Evolutionary conservation across 1,140 invertebrate species (phyloP), one percentile per base, ranked within the genome.

Genomic region (Pseudachorutes palmiensis): DNA sequence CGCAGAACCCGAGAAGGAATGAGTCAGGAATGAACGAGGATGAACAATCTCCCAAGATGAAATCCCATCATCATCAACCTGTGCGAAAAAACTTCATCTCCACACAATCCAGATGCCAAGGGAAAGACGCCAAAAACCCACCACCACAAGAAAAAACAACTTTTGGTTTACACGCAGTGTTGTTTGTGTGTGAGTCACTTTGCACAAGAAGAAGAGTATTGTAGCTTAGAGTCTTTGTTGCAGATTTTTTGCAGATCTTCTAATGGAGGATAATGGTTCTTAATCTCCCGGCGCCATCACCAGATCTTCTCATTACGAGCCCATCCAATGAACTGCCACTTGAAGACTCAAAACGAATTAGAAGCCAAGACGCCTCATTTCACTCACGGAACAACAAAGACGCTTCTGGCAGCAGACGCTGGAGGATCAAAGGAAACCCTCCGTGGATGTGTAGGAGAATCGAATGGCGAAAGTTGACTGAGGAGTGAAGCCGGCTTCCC

Each of bases 91-190:
- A 55, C 12, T 24, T 24, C 24, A 22, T 55, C 12, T 19, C 24
- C 51, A 55, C 51, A 22, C 9, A 55, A 55, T 55, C 51, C 51
- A 55, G 51, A 55, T 55, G 51, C 51, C 51, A 55, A 55, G 51
- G 24, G 5, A 22, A 24, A 14, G 12, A 14, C 24, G 12, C 24
- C 51, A 14, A 41, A 9, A 9, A 19, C 36, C 36, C 5, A 41
- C 19, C 19, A 9, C 36, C 36, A 9, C 36, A 41, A 41, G 36
- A 41, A 41, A 41, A 41, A 41, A 41, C 5, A 41, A 9, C 36
- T 19, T 41, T 41, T 5, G 5, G 19, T 9, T 9, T 9, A 41
- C 5, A 19, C 36, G 5, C 5, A 19, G 36, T 9, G 36, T 9
- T 41, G 19, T 9, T 41, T 9, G 19, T 41, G 36, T 41, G 36